A percentile compares a stretch with the other conserved stretches of the same genome.
Conservation (phyloP, 2,888 invertebrate genomes). For the Acleris literana region DNA sequence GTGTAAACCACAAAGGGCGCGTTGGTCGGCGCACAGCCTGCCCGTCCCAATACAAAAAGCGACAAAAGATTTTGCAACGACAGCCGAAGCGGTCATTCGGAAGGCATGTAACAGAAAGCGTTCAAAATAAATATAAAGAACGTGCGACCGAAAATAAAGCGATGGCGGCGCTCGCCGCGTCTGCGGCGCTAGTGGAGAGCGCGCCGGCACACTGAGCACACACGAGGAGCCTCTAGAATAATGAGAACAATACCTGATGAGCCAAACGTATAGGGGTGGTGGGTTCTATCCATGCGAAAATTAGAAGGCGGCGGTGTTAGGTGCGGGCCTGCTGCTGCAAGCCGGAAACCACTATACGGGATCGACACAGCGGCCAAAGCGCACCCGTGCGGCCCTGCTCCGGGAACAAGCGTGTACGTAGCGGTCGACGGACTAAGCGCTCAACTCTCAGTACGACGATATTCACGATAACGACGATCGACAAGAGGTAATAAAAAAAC, state of each 20-base stretch:
- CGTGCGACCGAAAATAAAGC: constrained; percentile 72
- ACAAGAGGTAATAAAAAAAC: constrained; percentile 86
- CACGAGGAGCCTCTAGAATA: constrained; percentile 79
- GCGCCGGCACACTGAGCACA: constrained; percentile 79
- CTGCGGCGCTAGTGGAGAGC: constrained; percentile 71
- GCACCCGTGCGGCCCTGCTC: constrained; percentile 78
- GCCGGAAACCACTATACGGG: constrained; percentile 77
- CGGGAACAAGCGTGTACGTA: constrained; percentile 82
- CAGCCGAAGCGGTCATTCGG: constrained; percentile 83
- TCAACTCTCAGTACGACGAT: constrained; percentile 80
- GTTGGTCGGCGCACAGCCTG: constrained; percentile 91
- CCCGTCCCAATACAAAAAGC: constrained; percentile 78
- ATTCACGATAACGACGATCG: constrained; percentile 78
- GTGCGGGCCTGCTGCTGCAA: constrained; percentile 79
- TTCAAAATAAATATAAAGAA: constrained; percentile 77
- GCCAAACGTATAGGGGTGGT: constrained; percentile 82
- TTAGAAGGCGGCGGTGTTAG: constrained; percentile 82
- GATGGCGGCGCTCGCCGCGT: constrained; percentile 66
- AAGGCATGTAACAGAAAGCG: constrained; percentile 84
- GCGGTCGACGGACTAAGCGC: constrained; percentile 81
- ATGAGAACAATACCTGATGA: constrained; percentile 83
- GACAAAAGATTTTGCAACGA: constrained; percentile 78
- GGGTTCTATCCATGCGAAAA: constrained; percentile 83
- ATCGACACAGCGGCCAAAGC: constrained; percentile 79
- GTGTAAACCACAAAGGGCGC: constrained; percentile 97